A percentile compares a stretch with the other conserved stretches of the same genome.
Conservation (phyloP, 2,888 invertebrate genomes). For the Imbricaverruca yamaguchii region DNA sequence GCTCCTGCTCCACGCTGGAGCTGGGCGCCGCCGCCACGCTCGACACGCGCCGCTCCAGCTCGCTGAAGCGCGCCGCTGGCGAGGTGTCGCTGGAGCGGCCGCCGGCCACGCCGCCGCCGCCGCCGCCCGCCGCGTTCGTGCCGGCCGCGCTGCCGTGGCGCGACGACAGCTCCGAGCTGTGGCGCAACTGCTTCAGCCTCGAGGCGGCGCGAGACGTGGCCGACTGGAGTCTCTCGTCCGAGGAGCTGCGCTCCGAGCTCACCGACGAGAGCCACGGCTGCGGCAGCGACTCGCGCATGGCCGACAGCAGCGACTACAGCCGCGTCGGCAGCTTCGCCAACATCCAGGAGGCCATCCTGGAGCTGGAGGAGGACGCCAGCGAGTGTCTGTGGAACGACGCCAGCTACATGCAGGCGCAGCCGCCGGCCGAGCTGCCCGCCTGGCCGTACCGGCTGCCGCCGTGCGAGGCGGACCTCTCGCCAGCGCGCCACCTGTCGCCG, state of each 20-base stretch:
- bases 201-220: conserved; percentile 51
- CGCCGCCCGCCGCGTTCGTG: neutral
- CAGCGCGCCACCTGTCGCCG: conserved; percentile 3
- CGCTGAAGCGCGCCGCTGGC: neutral
- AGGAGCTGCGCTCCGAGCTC: conserved; percentile 47
- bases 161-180: conserved; percentile 9
- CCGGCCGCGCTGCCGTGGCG: conserved; percentile 10
- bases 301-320: conserved; percentile 27
- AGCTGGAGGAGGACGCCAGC: conserved; percentile 63
- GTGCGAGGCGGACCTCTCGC: neutral
- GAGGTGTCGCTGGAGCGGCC: neutral
- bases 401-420: conserved; percentile 46
- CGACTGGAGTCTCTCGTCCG: conserved; percentile 69
- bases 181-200: conserved; percentile 15
- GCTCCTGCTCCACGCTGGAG: neutral
- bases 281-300: conserved; percentile 50
- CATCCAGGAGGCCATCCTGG: conserved; percentile 59
- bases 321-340: conserved; percentile 49
- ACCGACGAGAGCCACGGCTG: conserved; percentile 46
- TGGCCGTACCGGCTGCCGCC: conserved; percentile 30
- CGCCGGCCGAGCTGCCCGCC: conserved; percentile 25
- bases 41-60: neutral
- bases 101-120: neutral
- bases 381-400: conserved; percentile 69
- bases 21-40: neutral